phyloP scores from a whole-genome alignment of 2,888 invertebrate species.

The Orthonevra nobilis region DNA sequence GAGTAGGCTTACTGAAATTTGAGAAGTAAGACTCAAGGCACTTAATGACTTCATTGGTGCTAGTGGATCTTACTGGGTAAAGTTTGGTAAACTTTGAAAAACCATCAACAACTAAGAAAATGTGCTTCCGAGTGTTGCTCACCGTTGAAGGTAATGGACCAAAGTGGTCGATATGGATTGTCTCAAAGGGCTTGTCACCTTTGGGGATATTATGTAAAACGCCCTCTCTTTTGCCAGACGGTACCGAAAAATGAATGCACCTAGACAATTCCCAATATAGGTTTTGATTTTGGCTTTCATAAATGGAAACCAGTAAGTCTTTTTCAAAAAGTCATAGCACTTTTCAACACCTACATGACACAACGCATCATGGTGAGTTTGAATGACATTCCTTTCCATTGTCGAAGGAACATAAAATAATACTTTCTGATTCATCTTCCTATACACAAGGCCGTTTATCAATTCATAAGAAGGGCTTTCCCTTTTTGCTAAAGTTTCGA shows the following conservation, averaged over 20 bases:
- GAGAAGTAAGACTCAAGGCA: conserved; percentile 13
- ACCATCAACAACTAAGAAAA: neutral
- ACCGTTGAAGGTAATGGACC: neutral
- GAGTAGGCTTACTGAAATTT: conserved; percentile 5
- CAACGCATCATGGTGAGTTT: too few species aligned
- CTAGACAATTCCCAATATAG: conserved; percentile 11
- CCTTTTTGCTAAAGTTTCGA: too few species aligned
- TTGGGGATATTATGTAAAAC: conserved; percentile 25
- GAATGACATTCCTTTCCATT: too few species aligned
- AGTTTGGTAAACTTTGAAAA: conserved; percentile 3
- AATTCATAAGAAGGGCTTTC: too few species aligned
- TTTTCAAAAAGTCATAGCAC: neutral
- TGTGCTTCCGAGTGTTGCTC: neutral
- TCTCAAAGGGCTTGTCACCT: conserved; percentile 17
- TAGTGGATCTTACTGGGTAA: neutral
- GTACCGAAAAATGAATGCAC: conserved; percentile 71
- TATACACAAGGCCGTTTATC: too few species aligned
- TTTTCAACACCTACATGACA: too few species aligned
- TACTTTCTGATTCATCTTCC: too few species aligned
- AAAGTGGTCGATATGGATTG: conserved; percentile 7
- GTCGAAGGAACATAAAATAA: too few species aligned
- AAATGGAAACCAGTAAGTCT: conserved; percentile 23
- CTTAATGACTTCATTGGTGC: neutral
- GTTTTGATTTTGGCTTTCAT: conserved; percentile 26
- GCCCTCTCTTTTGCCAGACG: conserved; percentile 23